Base-by-base conservation (phyloP, 2,797 vertebrate species). In the Lacerta viridis region DNA sequence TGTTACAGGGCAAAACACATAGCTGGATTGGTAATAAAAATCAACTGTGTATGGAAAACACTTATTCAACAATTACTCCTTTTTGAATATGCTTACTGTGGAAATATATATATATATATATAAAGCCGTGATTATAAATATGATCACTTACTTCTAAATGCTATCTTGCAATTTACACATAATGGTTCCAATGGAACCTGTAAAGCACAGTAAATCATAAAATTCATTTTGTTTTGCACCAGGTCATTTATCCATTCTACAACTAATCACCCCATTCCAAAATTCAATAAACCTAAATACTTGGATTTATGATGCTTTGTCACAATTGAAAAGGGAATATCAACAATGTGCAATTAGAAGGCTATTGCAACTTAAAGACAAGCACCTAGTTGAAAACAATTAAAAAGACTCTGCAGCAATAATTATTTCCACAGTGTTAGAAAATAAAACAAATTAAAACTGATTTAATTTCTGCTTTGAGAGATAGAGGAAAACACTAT, bases 391-490 rank as follows among this genome's bases (percentile, higher is more conserved):
- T 97, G 96, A 96, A 97, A 97, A 97, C 97, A 97, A 97, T 97
- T 97, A 97, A 97, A 97, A 97, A 97, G 95, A 92, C 93, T 97
- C 89, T n/a, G 94, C 96, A 96, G 95, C 96, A 97, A 97, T 97
- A 97, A 97, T 97, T 97, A 97, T 97, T 97, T 97, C 95, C 96
- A 97, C 93, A 96, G 96, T 96, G 96, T 97, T 97, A 97, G 96
- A 96, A 97, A 97, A 97, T 97, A 97, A 97, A 97, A 97, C 97
- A 97, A 97, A 97, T 98, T 97, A 97, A 98, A 98, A 95, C 96
- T 96, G 97, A 97, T 97, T 97, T 97, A 97, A 98, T 97, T 97
- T 97, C 96, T 97, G 96, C 91, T 97, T 94, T 96, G 97, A 97
- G 97, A 97, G 95, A 97, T 93, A 92, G 92, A 95, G 96, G 92